Base-by-base conservation (phyloP, 2,888 invertebrate species). In the Tenthredo distinguenda region DNA sequence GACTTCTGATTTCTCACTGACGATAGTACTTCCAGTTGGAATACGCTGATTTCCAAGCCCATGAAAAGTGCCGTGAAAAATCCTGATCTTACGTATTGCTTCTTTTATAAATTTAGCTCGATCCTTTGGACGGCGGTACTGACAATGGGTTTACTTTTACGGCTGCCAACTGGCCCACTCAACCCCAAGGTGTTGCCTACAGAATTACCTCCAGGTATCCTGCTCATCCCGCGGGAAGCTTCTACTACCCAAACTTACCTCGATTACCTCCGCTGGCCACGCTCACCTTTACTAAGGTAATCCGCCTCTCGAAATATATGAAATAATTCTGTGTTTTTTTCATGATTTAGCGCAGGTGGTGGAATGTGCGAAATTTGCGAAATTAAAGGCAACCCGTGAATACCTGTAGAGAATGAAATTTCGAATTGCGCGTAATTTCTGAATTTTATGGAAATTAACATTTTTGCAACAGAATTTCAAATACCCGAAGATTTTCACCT, bases 91-190 rank as follows among this genome's bases (percentile, higher is more conserved):
- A 55, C 34, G 3, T 50, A 31, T 50, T 34, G 47, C 31, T 77
- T 31, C 26, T 74, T 21, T 37, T 12, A 21, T 50, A 26, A 18
- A 37, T 50, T 62, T 93, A 97, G 97, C 96, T 98, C 94, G 97
- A 98, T 93, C 98, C 98, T 0, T 94, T 98, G 90, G 99, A 99
- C 94, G 98, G 98, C 18, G 99, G 99, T 83, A 98, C 98, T 71
- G 98, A 99, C 95, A 98, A 98, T 94, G 99, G 99, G 4, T 97
- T 98, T 94, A 98, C 98, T 84, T 99, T 99, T 94, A 98, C 98
- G 26, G 97, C 99, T n/a, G 98, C 98, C 81, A 98, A 98, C 94
- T 99, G 99, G 98, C 97, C 98, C 84, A 98, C 98, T 31, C 96
- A 97, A 81, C 98, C 98, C 2, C 97, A 97, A 93, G 97, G 98